Evolutionary conservation across 2,888 invertebrate species (phyloP).

Genomic region (Mesoligia furuncula): DNA sequence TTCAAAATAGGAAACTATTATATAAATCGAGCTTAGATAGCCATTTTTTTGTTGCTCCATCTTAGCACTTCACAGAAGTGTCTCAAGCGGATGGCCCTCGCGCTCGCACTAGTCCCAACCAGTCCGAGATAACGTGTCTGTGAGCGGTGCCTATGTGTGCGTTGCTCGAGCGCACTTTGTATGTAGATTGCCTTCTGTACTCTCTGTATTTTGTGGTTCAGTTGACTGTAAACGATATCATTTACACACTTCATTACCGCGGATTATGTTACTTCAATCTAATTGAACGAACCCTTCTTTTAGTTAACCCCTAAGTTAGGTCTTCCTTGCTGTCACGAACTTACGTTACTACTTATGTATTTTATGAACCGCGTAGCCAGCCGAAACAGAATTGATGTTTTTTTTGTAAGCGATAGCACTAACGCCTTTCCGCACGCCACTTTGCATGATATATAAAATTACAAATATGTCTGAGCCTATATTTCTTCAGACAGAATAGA

Average conservation of each 20-base stretch:
- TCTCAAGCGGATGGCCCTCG: too few species aligned
- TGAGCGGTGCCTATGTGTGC: too few species aligned
- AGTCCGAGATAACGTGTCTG: too few species aligned
- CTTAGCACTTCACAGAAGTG: too few species aligned
- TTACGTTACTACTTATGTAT: constrained; percentile 15
- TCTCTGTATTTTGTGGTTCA: too few species aligned
- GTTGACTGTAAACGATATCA: constrained; percentile 49
- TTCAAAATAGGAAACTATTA: too few species aligned
- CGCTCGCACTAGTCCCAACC: too few species aligned
- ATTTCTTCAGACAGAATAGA: not conserved
- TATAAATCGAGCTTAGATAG: too few species aligned
- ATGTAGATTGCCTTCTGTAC: too few species aligned
- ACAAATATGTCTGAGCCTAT: constrained; percentile 26
- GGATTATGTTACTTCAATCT: constrained; percentile 54
- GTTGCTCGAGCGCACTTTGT: too few species aligned
- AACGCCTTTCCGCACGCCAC: constrained; percentile 27
- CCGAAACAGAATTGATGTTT: not conserved
- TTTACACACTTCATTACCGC: constrained; percentile 49
- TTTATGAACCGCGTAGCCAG: not conserved
- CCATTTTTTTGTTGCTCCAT: too few species aligned
- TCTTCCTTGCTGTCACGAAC: constrained; percentile 30
- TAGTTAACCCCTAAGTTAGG: constrained; percentile 39
- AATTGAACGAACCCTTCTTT: constrained; percentile 43
- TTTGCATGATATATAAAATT: constrained; percentile 33
- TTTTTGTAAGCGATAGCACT: constrained; percentile 12